Evolutionary conservation across 2,797 vertebrate genomes (phyloP).

Genomic region (Jordanella pulchra): DNA sequence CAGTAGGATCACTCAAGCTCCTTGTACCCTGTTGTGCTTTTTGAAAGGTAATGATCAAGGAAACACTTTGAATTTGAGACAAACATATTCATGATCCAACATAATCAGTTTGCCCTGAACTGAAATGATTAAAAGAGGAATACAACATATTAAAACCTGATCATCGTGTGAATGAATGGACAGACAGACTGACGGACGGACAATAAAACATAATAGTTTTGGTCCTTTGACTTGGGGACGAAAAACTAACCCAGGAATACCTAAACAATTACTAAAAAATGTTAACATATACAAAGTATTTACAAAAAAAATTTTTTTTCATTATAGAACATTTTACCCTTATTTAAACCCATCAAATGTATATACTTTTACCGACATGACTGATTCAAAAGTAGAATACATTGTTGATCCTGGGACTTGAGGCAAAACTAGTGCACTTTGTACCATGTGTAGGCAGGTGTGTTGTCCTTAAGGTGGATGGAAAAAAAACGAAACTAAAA

Average conservation of each 20-base stretch:
- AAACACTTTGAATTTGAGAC: constrained; percentile 53
- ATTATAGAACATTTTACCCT: too few species aligned
- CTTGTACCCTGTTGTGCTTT: constrained; percentile 45
- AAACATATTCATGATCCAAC: constrained; percentile 53
- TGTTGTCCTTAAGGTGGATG: constrained; percentile 15
- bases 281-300: background rate
- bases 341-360: background rate
- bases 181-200: too few species aligned
- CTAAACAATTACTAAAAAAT: too few species aligned
- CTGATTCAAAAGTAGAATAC: background rate
- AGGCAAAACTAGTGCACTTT: constrained; percentile 7
- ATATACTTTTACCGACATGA: background rate
- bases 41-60: constrained; percentile 40
- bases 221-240: background rate
- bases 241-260: too few species aligned
- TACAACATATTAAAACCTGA: too few species aligned
- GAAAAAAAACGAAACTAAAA: constrained; percentile 19
- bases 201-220: background rate
- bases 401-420: constrained; percentile 7
- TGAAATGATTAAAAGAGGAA: constrained; percentile 17
- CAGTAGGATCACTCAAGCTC: constrained; percentile 59
- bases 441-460: constrained; percentile 4
- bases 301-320: background rate
- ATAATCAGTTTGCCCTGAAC: constrained; percentile 22
- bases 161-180: background rate